A percentile compares a stretch with the other conserved stretches of the same genome.
phyloP scores from a whole-genome alignment of 2,113 vertebrate species.

The Heloderma charlesbogerti region DNA sequence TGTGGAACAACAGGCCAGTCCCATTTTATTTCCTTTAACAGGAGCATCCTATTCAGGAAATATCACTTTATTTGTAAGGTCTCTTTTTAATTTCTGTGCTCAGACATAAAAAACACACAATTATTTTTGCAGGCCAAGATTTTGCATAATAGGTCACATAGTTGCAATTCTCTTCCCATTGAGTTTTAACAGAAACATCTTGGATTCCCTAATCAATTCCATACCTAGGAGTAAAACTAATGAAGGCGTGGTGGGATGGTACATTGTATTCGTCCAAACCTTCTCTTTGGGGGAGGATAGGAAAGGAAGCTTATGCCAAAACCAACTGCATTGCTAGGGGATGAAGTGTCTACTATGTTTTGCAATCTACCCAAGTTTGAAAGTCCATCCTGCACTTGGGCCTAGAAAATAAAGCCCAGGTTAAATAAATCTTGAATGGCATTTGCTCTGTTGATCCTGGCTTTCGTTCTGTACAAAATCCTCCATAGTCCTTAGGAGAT shows the following conservation, averaged over 20 bases:
- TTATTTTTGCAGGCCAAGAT: not conserved
- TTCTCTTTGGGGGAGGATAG: not conserved
- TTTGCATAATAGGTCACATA: not conserved
- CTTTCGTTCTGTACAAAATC: not conserved
- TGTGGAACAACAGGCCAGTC: not conserved
- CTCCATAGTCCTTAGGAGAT: not conserved
- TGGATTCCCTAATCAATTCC: not conserved
- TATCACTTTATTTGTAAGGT: not conserved
- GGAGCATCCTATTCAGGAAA: not conserved
- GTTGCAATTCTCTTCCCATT: not conserved
- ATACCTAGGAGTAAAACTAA: not conserved
- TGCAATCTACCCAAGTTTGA: not conserved
- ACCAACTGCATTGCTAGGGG: not conserved
- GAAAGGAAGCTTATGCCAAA: not conserved
- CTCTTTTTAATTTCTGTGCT: not conserved
- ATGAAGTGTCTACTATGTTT: not conserved
- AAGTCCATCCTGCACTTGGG: not conserved
- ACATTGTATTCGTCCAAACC: not conserved
- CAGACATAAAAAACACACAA: not conserved
- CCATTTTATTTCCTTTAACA: not conserved
- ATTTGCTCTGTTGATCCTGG: not conserved
- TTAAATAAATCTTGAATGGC: not conserved
- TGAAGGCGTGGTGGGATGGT: not conserved
- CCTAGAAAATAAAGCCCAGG: not conserved
- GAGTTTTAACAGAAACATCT: not conserved